phyloP scores from a whole-genome alignment of 2,113 vertebrate genomes.

The Poecile atricapillus region DNA sequence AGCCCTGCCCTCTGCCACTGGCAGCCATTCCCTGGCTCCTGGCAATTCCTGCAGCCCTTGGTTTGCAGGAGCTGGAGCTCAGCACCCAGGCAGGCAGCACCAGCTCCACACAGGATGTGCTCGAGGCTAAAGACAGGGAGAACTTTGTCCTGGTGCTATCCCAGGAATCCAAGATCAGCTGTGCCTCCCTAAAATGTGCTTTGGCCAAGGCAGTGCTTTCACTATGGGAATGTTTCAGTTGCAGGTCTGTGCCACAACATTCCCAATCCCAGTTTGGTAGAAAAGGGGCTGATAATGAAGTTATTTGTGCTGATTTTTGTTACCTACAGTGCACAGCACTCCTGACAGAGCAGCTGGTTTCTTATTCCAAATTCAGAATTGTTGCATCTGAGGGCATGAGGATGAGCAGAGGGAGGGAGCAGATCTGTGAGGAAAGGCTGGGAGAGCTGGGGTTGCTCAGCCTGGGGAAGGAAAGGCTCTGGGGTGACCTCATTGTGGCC shows the following conservation, averaged over 20 bases:
- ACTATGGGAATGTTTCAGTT: background rate
- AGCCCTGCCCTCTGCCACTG: background rate
- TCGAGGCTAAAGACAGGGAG: background rate
- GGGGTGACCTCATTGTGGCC: background rate
- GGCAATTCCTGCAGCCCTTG: rapidly evolving
- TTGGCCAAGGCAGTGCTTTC: background rate
- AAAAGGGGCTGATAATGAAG: background rate
- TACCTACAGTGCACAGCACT: background rate
- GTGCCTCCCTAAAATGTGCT: background rate
- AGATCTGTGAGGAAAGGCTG: background rate
- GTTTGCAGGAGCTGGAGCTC: background rate
- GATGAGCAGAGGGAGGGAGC: background rate
- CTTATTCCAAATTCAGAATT: background rate
- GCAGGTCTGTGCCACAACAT: background rate
- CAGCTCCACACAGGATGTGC: background rate
- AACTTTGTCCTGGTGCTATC: background rate
- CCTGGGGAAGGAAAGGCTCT: background rate
- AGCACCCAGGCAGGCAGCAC: background rate
- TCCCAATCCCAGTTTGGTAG: background rate
- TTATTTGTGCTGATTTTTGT: background rate
- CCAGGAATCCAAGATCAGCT: background rate
- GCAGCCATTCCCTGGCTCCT: background rate
- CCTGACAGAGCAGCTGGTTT: background rate
- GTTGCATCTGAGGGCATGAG: background rate
- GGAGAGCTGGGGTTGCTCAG: background rate